Evolutionary conservation across 2,888 invertebrate genomes (phyloP).

Genomic region (Rapana venosa): DNA sequence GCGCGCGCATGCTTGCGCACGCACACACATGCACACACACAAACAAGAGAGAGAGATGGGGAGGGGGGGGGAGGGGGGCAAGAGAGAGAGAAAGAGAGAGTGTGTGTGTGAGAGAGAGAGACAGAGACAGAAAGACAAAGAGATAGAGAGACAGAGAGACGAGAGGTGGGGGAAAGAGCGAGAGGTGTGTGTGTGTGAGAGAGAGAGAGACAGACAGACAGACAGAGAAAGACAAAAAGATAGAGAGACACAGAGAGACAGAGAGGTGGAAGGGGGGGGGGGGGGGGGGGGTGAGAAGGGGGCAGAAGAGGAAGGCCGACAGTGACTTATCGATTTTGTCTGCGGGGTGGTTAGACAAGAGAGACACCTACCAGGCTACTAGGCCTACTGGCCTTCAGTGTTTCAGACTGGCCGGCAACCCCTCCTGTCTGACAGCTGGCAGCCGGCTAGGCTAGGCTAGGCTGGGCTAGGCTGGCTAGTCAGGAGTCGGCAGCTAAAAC

Average conservation of each 20-base stretch:
- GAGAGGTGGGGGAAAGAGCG: neutral
- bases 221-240: neutral
- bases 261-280: neutral
- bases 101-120: conserved; percentile 18
- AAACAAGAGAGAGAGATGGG: neutral
- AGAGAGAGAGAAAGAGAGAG: neutral
- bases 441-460: too few species aligned
- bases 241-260: neutral
- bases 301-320: neutral
- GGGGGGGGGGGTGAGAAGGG: neutral
- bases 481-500: too few species aligned
- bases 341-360: too few species aligned
- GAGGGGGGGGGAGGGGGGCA: neutral
- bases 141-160: neutral
- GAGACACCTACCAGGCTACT: too few species aligned
- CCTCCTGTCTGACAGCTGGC: too few species aligned
- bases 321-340: too few species aligned
- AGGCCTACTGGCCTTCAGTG: too few species aligned
- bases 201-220: neutral
- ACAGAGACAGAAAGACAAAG: neutral
- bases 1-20: too few species aligned
- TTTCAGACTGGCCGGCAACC: too few species aligned
- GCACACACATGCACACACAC: neutral
- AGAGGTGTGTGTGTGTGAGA: neutral
- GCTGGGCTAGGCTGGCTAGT: too few species aligned